Evolutionary conservation across 2,888 invertebrate species (phyloP), one percentile per base, ranked within the genome.

Genomic region (Magallana nippona): DNA sequence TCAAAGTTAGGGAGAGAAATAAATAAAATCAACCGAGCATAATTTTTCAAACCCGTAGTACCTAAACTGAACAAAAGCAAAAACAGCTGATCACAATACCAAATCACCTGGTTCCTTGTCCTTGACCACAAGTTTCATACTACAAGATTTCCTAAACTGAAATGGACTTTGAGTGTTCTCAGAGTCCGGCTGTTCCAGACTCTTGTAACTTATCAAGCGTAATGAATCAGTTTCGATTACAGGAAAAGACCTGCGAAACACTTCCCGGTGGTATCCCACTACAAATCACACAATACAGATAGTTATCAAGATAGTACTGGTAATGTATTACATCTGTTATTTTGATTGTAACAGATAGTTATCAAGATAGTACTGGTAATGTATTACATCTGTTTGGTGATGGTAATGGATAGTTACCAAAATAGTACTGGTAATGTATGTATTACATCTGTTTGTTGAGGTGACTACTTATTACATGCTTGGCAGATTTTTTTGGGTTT

Each of bases 71-170:
- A 82, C 79, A 63, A 71, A 78, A 79, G 58, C 55, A 79, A 44
- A 44, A 22, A 71, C 19, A 27, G 71, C 71, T 71, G 71, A 71
- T 13, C 10, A 71, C 71, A 71, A 71, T 79, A 78, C 83, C 86
- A 87, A 89, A 88, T 92, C 91, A 92, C 91, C 92, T 91, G 91
- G 91, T 57, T 89, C 89, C 83, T 90, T 91, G 84, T 91, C 91
- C 87, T 90, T 92, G 86, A 91, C 89, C 81, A 92, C 93, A 44
- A 93, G 91, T 87, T 92, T 92, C 93, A 93, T 93, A 87, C 93
- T 93, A 87, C 90, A 89, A n/a, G 93, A 92, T 87, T 93, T 93
- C 85, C 91, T 88, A 88, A 93, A 92, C 88, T 91, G 92, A 89
- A 89, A 91, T 22, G 89, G 90, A 79, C 89, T 87, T 84, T 86